These are phyloP conservation scores for Plutella xylostella DNA, from an alignment of 2,888 invertebrate species.

Conservation along the genomic window DNA sequence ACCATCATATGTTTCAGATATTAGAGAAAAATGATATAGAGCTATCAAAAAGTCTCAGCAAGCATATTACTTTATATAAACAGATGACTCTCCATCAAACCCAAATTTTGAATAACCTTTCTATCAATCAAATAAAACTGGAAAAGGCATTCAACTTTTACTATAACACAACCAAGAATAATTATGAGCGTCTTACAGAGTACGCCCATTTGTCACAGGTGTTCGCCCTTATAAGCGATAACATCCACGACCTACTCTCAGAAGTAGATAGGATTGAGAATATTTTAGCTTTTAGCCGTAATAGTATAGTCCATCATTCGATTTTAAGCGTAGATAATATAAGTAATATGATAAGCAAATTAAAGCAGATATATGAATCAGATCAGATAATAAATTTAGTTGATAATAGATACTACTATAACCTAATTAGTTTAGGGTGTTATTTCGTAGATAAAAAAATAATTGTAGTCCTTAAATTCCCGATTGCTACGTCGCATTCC, in stretches of 20 bases:
- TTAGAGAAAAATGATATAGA: not conserved
- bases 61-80: not conserved
- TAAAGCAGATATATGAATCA: not conserved
- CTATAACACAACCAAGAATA: not conserved
- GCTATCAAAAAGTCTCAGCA: not conserved
- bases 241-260: not conserved
- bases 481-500: not conserved
- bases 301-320: not conserved
- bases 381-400: not conserved
- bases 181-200: not conserved
- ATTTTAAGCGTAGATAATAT: not conserved
- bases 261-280: not conserved
- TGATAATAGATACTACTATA: not conserved
- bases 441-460: not conserved
- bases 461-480: not conserved
- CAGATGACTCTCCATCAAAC: not conserved
- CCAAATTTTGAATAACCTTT: not conserved
- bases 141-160: not conserved
- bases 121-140: not conserved
- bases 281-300: not conserved
- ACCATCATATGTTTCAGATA: not conserved
- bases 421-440: not conserved
- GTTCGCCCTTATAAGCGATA: not conserved
- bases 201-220: not conserved
- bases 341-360: not conserved